Evolutionary conservation across 2,113 vertebrate genomes (phyloP).

Genomic region (Sterna hirundo): DNA sequence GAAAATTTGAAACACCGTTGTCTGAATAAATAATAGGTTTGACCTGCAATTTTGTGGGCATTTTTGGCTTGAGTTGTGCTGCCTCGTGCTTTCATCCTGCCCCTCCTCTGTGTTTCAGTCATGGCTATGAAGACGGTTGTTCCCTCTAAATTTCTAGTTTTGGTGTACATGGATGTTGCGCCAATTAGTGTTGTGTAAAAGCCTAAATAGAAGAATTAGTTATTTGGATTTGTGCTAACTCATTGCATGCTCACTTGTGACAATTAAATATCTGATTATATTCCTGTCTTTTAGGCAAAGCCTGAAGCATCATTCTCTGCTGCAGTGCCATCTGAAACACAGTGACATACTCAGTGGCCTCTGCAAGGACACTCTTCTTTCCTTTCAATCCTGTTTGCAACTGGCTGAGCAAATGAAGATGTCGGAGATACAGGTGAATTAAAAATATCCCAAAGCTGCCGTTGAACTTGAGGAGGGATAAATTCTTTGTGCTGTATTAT

Average conservation of each 20-base stretch:
- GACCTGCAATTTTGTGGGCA: background rate
- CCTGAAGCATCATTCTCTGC: conserved; percentile 85
- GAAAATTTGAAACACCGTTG: background rate
- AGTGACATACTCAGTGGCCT: conserved; percentile 80
- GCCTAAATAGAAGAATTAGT: background rate
- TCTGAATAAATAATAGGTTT: background rate
- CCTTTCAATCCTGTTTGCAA: conserved; percentile 84
- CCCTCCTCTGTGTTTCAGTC: background rate
- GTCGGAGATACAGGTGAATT: conserved; percentile 67
- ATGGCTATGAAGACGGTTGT: background rate
- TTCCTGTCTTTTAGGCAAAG: conserved; percentile 80
- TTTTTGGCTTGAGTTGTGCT: background rate
- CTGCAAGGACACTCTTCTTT: conserved; percentile 83
- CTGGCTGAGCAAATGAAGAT: conserved; percentile 84
- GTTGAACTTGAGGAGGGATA: background rate
- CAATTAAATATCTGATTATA: background rate
- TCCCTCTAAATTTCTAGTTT: background rate
- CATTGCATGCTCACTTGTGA: background rate
- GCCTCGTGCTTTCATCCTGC: background rate
- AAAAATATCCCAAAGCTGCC: background rate
- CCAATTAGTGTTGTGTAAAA: background rate
- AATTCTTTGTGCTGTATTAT: background rate
- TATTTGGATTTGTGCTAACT: background rate
- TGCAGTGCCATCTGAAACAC: conserved; percentile 87
- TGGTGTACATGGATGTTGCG: rapidly evolving